Base-by-base conservation (phyloP, 2,888 invertebrate species). In the Crocallis elinguaria region DNA sequence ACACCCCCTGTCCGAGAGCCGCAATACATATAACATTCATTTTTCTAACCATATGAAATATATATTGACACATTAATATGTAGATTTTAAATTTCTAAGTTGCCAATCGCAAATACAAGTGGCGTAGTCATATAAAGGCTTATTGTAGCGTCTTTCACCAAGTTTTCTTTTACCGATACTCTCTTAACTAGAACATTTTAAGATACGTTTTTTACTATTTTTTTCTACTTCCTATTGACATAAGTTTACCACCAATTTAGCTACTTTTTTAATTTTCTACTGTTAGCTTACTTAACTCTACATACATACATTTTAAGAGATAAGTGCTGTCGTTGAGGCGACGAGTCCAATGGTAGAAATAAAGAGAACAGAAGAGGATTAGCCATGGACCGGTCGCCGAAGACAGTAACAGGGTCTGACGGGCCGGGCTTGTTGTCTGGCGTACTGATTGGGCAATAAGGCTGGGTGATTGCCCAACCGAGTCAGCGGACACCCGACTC, bases 401-500 rank as follows among this genome's bases (percentile, higher is more conserved):
- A 69, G 77, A 80, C 83, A 84, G 84, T 75, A 73, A 60, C 67
- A 67, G 78, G 68, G 72, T 84, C 88, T 78, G 85, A 82, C 84
- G 75, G 78, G 75, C 71, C 80, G 82, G 82, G 88, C 76, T 75
- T 71, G 58, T 64, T 64, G 89, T 89, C 89, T 52, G 75, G 88
- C 91, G 77, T 87, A 85, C 93, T 92, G 93, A 93, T 94, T 94
- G 93, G 93, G 90, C 93, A 92, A 93, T 93, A 94, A 94, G 94
- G 94, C 94, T 94, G 94, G 94, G 94, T 90, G 87, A 92, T 93
- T 94, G 93, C 92, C 93, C 93, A 94, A 94, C 94, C 93, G 92
- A 88, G 92, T 86, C 88, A 88, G 92, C 93, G 93, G 90, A 90
- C 90, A 81, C 90, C 82, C 84, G 73, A 62, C 38, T 73, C 73